A percentile compares a stretch with the other conserved stretches of the same genome.
phyloP scores from a whole-genome alignment of 2,888 invertebrate genomes.

The Sturmia bella region DNA sequence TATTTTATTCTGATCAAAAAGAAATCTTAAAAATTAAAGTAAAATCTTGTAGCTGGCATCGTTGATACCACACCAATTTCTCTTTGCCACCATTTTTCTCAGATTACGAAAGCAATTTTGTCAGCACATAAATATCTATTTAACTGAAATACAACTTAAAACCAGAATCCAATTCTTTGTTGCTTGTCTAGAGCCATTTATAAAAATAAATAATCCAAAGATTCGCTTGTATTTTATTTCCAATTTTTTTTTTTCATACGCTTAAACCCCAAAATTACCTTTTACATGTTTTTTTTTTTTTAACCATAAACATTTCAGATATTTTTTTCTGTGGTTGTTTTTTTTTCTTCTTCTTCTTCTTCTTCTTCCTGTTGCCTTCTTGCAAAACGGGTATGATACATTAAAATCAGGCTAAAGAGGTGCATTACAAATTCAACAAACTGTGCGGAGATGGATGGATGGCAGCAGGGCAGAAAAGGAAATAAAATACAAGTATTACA shows the following conservation, averaged over 20 bases:
- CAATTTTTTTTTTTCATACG: conserved; percentile 19
- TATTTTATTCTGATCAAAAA: too few species aligned
- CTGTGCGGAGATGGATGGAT: neutral
- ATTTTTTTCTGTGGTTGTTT: conserved; percentile 1
- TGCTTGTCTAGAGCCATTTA: conserved; percentile 46
- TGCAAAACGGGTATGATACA: conserved; percentile 2
- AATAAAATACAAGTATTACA: conserved; percentile 44
- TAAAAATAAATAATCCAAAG: conserved; percentile 54
- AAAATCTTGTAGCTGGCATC: too few species aligned
- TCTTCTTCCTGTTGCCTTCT: neutral
- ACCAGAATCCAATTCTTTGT: conserved; percentile 13
- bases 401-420: conserved; percentile 20
- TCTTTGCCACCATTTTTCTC: too few species aligned
- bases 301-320: conserved; percentile 42
- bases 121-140: conserved; percentile 18
- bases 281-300: too few species aligned
- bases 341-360: neutral
- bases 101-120: conserved; percentile 29
- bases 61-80: too few species aligned
- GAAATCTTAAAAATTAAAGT: too few species aligned
- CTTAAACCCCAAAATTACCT: conserved; percentile 47
- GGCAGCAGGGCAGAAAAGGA: neutral
- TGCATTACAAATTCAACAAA: conserved; percentile 23
- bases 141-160: conserved; percentile 46
- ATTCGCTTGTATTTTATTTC: conserved; percentile 59